Evolutionary conservation across 2,797 vertebrate species (phyloP).

Genomic region (Sebastes hopkinsi): DNA sequence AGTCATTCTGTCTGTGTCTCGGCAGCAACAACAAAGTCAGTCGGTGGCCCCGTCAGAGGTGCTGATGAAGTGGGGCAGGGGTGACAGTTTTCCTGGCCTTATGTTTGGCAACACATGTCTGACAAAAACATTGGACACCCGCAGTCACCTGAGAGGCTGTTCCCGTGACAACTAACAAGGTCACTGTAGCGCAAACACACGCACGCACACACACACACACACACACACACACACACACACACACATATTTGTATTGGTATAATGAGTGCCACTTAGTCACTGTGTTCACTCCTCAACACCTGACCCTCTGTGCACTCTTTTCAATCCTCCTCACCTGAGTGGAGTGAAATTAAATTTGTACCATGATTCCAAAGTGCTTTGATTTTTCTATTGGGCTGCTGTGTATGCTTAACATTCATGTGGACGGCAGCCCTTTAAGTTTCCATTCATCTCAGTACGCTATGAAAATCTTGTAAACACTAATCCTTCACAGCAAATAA

Average conservation of each 20-base stretch:
- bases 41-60: neutral
- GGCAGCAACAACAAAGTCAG: constrained; percentile 23
- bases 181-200: constrained; percentile 33
- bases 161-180: constrained; percentile 55
- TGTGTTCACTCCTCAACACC: neutral
- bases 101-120: constrained; percentile 62
- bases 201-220: neutral
- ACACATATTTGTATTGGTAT: neutral
- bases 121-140: constrained; percentile 42
- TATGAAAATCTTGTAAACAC: neutral
- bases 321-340: neutral
- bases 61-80: constrained; percentile 75
- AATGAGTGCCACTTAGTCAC: neutral
- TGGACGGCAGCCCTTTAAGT: neutral
- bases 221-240: neutral
- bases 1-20: neutral
- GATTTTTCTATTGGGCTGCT: neutral
- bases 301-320: neutral
- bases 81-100: constrained; percentile 76
- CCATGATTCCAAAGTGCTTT: neutral
- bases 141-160: constrained; percentile 61
- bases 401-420: neutral
- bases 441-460: neutral
- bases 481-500: neutral
- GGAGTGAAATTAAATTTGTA: neutral